phyloP scores from a whole-genome alignment of 2,888 invertebrate species.

The Mythimna vitellina region DNA sequence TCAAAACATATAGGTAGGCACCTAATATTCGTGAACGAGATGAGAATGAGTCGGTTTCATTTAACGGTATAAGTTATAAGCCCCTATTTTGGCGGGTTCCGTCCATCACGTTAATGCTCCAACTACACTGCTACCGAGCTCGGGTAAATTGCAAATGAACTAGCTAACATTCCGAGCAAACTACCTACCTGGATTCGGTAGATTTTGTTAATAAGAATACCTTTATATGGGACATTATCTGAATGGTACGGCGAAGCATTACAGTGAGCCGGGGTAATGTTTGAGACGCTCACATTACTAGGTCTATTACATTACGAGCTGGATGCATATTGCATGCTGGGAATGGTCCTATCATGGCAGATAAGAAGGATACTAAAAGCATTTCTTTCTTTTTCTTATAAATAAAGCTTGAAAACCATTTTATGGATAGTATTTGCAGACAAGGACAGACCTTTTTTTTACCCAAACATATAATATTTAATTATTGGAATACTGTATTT shows the following conservation, averaged over 20 bases:
- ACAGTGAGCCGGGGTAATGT: conserved; percentile 48
- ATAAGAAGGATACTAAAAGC: background rate
- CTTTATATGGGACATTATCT: conserved; percentile 55
- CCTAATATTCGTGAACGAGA: conserved; percentile 44
- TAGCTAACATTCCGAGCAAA: conserved; percentile 63
- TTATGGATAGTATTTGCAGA: background rate
- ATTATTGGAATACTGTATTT: too few relatives aligned
- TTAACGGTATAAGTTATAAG: conserved; percentile 73
- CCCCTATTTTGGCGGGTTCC: conserved; percentile 60
- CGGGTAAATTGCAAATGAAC: conserved; percentile 72
- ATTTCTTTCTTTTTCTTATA: conserved; percentile 1
- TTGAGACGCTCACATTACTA: conserved; percentile 43
- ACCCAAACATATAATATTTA: too few relatives aligned
- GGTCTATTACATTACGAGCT: conserved; percentile 30
- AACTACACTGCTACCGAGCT: conserved; percentile 62
- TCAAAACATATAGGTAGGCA: conserved; percentile 35
- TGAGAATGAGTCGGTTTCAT: conserved; percentile 75
- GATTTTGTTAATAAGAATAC: conserved; percentile 65
- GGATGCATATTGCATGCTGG: conserved; percentile 32
- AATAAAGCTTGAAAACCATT: background rate
- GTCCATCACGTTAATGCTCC: conserved; percentile 69
- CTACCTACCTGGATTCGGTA: conserved; percentile 56
- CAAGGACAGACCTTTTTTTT: too few relatives aligned
- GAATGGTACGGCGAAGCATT: conserved; percentile 54
- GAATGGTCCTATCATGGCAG: conserved; percentile 1